A percentile compares a stretch with the other conserved stretches of the same genome.
Evolutionary conservation across 2,888 invertebrate species (phyloP).

Genomic region (Acrocyrtus sp.): DNA sequence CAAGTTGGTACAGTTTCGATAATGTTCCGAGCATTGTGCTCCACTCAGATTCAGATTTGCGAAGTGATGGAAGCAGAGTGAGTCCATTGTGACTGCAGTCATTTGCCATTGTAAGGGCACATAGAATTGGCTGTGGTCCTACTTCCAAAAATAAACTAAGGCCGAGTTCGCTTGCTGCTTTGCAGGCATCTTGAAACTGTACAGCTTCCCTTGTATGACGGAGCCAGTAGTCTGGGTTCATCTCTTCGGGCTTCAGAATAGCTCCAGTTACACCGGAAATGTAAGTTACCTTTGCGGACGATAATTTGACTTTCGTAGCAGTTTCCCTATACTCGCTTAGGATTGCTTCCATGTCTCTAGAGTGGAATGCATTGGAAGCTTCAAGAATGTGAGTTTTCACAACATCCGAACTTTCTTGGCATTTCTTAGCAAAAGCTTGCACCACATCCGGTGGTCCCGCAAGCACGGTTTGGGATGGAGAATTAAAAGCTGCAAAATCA

Average conservation of each 20-base stretch:
- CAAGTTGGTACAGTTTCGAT: constrained; percentile 8
- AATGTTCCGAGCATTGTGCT: constrained; percentile 13
- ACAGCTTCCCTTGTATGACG: constrained; percentile 27
- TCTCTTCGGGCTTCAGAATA: not conserved
- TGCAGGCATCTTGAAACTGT: constrained; percentile 11
- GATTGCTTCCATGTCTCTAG: constrained; percentile 37
- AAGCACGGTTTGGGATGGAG: constrained; percentile 51
- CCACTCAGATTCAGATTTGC: constrained; percentile 12
- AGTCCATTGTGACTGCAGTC: not conserved
- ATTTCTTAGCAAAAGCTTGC: not conserved
- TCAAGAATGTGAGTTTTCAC: constrained; percentile 29
- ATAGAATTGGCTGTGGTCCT: constrained; percentile 28
- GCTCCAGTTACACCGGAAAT: constrained; percentile 7
- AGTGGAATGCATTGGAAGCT: constrained; percentile 36
- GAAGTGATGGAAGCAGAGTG: not conserved
- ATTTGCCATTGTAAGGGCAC: constrained; percentile 5
- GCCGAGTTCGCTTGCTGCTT: not conserved
- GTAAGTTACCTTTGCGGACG: not conserved
- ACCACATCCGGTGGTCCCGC: constrained; percentile 21
- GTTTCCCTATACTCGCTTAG: constrained; percentile 7
- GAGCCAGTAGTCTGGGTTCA: constrained; percentile 26
- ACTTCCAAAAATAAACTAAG: constrained; percentile 3
- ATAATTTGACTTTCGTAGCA: constrained; percentile 7
- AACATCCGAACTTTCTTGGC: constrained; percentile 2
- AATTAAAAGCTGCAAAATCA: constrained; percentile 53